phyloP scores from a whole-genome alignment of 1,140 invertebrate species.

The Harpegnathos saltator region DNA sequence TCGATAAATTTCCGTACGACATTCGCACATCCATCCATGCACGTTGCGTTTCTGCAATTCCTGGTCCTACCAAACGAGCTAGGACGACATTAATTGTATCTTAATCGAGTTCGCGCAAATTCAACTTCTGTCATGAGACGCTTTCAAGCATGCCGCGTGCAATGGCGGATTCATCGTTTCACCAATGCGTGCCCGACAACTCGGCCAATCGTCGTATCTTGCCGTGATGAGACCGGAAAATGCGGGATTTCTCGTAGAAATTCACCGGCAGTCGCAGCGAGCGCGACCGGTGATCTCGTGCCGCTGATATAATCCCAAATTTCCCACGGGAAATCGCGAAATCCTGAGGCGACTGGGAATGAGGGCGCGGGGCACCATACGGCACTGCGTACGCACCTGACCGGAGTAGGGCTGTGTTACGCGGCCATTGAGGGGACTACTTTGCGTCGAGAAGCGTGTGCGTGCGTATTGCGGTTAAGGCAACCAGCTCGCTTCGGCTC shows the following conservation, averaged over 20 bases:
- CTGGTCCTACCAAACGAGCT: not conserved
- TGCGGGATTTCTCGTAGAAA: not conserved
- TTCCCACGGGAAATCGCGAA: not conserved
- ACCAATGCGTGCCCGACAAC: conserved; percentile 20
- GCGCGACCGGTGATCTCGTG: not conserved
- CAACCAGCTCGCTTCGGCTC: conserved; percentile 27
- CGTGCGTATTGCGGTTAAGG: conserved; percentile 65
- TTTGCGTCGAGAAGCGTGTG: conserved; percentile 70
- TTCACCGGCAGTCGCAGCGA: too few species aligned
- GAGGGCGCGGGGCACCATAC: not conserved
- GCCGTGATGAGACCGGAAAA: too few species aligned
- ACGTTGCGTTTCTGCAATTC: not conserved
- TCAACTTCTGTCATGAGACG: not conserved
- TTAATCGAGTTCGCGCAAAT: not conserved
- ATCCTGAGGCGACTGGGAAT: not conserved
- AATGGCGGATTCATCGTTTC: conserved; percentile 24
- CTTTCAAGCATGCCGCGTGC: conserved; percentile 62
- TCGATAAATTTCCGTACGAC: not conserved
- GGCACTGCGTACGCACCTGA: not conserved
- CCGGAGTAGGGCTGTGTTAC: conserved; percentile 43
- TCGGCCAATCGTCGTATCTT: conserved; percentile 5
- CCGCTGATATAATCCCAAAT: not conserved
- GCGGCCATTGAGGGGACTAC: conserved; percentile 70
- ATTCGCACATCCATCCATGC: not conserved
- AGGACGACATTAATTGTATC: not conserved